phyloP scores from a whole-genome alignment of 2,797 vertebrate genomes.

The Aphelocoma californica region DNA sequence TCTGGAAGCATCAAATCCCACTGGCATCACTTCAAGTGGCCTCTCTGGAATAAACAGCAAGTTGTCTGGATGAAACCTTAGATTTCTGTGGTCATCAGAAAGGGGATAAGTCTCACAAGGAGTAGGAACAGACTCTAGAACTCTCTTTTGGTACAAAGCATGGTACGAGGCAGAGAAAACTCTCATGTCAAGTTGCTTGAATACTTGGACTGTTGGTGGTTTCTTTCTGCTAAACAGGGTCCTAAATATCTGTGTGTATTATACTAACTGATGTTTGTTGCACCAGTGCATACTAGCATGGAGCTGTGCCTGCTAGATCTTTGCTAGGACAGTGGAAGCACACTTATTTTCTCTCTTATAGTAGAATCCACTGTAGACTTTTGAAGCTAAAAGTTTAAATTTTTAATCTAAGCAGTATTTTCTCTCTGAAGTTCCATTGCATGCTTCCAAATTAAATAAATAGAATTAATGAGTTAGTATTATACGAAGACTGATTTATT shows the following conservation, averaged over 20 bases:
- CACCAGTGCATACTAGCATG: neutral
- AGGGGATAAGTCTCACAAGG: neutral
- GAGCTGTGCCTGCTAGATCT: constrained; percentile 9
- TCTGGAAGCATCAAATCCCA: neutral
- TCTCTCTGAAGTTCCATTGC: constrained; percentile 13
- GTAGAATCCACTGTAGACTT: neutral
- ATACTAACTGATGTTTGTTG: constrained; percentile 26
- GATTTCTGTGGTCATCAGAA: neutral
- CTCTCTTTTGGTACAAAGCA: neutral
- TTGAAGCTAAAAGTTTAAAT: neutral
- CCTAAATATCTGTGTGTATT: neutral
- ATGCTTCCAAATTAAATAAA: constrained; percentile 26
- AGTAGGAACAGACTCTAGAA: neutral
- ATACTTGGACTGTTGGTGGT: neutral
- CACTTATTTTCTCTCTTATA: neutral
- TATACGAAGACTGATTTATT: constrained; percentile 1
- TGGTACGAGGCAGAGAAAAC: neutral
- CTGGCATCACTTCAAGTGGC: neutral
- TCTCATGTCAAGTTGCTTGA: neutral
- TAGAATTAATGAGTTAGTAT: neutral
- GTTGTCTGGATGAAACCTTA: neutral
- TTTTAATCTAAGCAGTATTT: neutral
- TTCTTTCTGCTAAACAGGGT: constrained; percentile 18
- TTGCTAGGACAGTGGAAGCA: neutral
- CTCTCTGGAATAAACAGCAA: neutral